Evolutionary conservation across 1,140 invertebrate genomes (phyloP).

Genomic region (Adelges cooleyi): DNA sequence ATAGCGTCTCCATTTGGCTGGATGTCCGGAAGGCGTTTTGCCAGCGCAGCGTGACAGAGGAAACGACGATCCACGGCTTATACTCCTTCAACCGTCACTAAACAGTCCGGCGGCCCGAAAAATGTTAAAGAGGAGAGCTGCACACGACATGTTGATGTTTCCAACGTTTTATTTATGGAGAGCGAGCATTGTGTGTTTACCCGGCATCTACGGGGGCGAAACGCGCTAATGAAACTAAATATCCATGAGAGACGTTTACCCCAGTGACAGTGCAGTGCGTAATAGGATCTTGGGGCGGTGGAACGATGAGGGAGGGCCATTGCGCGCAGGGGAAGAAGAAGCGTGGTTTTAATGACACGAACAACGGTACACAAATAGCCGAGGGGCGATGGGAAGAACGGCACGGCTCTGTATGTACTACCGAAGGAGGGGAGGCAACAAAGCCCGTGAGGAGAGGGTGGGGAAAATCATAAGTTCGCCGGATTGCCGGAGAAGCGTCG

Average conservation of each 20-base stretch:
- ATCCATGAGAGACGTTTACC: background rate
- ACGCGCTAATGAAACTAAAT: conserved; percentile 7
- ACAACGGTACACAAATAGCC: background rate
- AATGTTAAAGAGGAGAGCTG: background rate
- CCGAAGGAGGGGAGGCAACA: no score
- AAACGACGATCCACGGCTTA: no score
- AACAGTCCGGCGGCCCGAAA: background rate
- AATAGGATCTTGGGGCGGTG: conserved; percentile 4
- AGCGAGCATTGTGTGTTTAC: background rate
- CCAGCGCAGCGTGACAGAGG: no score
- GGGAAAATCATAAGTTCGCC: no score
- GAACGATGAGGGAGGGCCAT: no score
- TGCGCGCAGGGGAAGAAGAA: background rate
- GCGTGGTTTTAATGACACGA: background rate
- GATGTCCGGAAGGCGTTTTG: no score
- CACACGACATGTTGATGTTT: background rate
- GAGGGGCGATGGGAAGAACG: no score
- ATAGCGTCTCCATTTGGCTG: no score
- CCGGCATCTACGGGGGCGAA: background rate
- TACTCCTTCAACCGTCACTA: conserved; percentile 11
- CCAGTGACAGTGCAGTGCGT: background rate
- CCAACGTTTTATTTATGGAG: background rate
- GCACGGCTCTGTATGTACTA: no score
- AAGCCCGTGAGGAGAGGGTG: no score
- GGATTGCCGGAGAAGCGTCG: no score